Base-by-base conservation (phyloP, 1,140 invertebrate species). In the Tetranychus urticae region DNA sequence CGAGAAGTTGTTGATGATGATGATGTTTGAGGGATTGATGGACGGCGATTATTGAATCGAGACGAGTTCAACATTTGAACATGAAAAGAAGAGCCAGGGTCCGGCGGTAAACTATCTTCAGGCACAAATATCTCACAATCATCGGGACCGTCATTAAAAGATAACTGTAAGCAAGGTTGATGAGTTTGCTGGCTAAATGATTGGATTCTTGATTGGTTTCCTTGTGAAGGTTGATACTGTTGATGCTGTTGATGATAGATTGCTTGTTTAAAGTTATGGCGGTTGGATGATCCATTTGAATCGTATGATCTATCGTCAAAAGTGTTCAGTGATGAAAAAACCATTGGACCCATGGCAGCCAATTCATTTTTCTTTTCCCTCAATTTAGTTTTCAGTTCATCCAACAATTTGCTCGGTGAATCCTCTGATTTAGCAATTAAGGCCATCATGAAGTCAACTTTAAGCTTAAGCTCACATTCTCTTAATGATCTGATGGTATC, bases 401-500 rank as follows among this genome's bases (percentile, higher is more conserved):
- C 39, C 56, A 39, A 23, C 31, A 57, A 36, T 35, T 36, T 57
- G 7, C 56, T 36, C 33, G 56, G 56, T 23, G 39, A 39, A 31
- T 45, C 39, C 35, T 57, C 39, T 10, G 13, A 36, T 36, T 45
- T 39, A 33, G 56, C 13, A 31, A 39, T 57, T 57, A 45, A 36
- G n/a, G 35, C 39, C 56, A 57, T 57, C 56, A 57, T 52, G 6
- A 57, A 57, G 33, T 57, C 35, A 5, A 76, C 71, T 47, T 75
- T 73, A 31, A 81, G 68, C 63, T 80, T 78, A 37, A 74, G 77
- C 67, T 82, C 77, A 33, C 74, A 71, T 60, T 75, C 70, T 65
- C 77, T 76, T 48, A 82, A 66, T 62, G 77, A 73, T 34, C 74
- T 74, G 62, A 80, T 77, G 37, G 73, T 74, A 48, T 76, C 74